Base-by-base conservation (phyloP, 2,113 vertebrate species). In the Columbina picui region DNA sequence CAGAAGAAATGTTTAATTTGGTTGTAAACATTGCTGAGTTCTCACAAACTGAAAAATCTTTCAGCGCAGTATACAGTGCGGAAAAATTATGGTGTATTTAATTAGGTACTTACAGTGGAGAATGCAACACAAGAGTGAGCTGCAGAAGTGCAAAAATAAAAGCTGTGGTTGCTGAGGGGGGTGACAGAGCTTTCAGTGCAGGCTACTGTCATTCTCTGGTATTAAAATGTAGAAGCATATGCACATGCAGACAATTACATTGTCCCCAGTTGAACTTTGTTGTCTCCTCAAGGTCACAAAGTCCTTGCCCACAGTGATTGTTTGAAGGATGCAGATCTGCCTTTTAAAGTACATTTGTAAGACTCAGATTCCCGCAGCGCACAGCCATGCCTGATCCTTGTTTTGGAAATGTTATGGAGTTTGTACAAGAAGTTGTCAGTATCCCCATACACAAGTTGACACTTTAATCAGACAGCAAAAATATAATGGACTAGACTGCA, bases 191-290 rank as follows among this genome's bases (percentile, higher is more conserved):
- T 89, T 87, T 84, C 64, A 23, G 60, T 82, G 87, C 63, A 81
- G 69, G 47, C 81, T 53, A n/a, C 64, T 93, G 32, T 65, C 64
- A 19, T 92, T 19, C 41, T 76, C 50, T 81, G 55, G 2, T 2
- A 41, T 96, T 91, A 91, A 59, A 76, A 70, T 92, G 73, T 83
- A 96, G 92, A 92, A 45, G 18, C 93, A 38, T 59, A 87, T 84
- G 52, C 69, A 89, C 10, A 49, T 52, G 34, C 27, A 59, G 23
- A 86, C 60, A 82, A 53, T 78, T 32, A 56, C 27, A 38, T 81
- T 0, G 3, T 92, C 91, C 87, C 50, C 60, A 59, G 55, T 6
- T 93, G 38, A 94, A 87, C 91, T 87, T 80, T 70, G 27, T 84
- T 86, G 52, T 78, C 26, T 60, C 47, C 9, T 84, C 84, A 87